These are phyloP conservation scores for Cyclura pinguis DNA, from an alignment of 2,797 vertebrate species.

Conservation along the genomic window DNA sequence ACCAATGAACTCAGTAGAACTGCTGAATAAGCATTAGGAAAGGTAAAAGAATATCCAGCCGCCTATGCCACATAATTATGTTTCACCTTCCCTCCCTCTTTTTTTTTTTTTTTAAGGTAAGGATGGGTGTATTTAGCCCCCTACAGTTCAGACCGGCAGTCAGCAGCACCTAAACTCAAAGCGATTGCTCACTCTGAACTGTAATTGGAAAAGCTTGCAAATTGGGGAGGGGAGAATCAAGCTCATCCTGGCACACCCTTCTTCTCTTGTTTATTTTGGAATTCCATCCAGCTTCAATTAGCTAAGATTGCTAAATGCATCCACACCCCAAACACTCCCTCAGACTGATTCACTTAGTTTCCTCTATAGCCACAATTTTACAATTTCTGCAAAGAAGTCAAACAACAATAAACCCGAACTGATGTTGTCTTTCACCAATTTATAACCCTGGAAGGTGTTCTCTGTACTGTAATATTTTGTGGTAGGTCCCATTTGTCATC, in stretches of 20 bases:
- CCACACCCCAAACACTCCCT: background rate
- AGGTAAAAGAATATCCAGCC: background rate
- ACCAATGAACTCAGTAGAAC: background rate
- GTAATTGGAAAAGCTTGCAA: background rate
- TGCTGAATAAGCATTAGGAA: background rate
- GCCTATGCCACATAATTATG: background rate
- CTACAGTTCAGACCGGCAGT: background rate
- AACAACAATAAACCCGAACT: background rate
- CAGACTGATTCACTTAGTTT: background rate
- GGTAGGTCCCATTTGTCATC: background rate
- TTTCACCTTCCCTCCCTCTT: background rate
- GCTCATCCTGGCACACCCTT: background rate
- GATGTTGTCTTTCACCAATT: background rate
- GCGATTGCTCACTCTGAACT: background rate
- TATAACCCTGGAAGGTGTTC: background rate
- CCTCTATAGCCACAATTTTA: background rate
- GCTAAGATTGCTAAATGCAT: constrained; percentile 5
- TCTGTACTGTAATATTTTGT: background rate
- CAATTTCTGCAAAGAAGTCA: background rate
- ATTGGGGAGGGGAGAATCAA: background rate
- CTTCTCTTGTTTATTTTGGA: background rate
- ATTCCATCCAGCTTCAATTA: constrained; percentile 4
- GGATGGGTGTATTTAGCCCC: background rate
- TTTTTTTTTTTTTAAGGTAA: background rate
- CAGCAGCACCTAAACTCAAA: background rate